These are phyloP conservation scores for Carcina quercana DNA, from an alignment of 2,888 invertebrate species.

Conservation along the genomic window DNA sequence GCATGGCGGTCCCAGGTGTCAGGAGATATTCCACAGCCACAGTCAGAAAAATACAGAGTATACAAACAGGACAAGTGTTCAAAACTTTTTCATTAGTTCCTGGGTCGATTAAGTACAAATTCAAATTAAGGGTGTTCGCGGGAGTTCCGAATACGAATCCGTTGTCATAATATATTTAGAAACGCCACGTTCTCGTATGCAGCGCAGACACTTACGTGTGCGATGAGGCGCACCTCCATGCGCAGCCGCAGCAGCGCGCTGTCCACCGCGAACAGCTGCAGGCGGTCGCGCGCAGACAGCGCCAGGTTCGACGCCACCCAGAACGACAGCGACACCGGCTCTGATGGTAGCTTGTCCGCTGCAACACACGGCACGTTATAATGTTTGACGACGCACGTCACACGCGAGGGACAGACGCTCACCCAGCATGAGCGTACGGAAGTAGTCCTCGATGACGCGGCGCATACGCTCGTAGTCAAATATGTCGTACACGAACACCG, in stretches of 20 bases:
- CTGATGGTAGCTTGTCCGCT: conserved; percentile 43
- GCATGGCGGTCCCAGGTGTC: too few relatives aligned
- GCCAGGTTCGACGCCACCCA: conserved; percentile 63
- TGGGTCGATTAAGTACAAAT: too few relatives aligned
- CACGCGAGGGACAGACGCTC: too few relatives aligned
- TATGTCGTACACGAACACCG: conserved; percentile 54
- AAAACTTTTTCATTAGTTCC: not conserved
- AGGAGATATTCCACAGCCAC: too few relatives aligned
- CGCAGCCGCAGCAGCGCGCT: conserved; percentile 54
- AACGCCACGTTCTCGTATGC: not conserved
- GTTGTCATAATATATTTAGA: not conserved
- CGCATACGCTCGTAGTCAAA: conserved; percentile 52
- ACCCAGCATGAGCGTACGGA: conserved; percentile 33
- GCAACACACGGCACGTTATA: not conserved
- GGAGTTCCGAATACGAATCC: too few relatives aligned
- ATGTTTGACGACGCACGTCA: not conserved
- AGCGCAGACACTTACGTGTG: conserved; percentile 22
- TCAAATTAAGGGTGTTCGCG: too few relatives aligned
- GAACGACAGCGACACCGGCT: conserved; percentile 59
- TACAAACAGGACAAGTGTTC: too few relatives aligned
- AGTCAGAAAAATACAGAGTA: too few relatives aligned
- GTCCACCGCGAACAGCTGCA: conserved; percentile 49
- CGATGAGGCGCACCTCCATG: conserved; percentile 45
- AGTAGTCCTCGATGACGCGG: conserved; percentile 33
- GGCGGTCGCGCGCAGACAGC: conserved; percentile 46